Conservation (phyloP, 2,888 invertebrate species). For the Labia minor region DNA sequence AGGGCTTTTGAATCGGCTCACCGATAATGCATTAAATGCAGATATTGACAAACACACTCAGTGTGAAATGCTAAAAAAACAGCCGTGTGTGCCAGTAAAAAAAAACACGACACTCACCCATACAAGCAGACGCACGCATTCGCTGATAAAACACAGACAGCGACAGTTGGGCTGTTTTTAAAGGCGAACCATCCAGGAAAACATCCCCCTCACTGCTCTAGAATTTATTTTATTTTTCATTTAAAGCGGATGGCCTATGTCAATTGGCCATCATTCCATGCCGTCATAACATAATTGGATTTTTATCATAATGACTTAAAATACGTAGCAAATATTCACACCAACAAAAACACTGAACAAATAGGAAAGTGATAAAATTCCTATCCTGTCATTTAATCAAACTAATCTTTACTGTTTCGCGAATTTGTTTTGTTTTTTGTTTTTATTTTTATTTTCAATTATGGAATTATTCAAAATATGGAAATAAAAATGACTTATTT, state of each 20-base stretch:
- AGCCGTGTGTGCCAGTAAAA: neutral
- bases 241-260: neutral
- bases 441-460: too few relatives aligned
- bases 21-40: slow-evolving; percentile 7
- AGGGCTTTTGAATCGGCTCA: slow-evolving; percentile 13
- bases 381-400: too few relatives aligned
- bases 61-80: slow-evolving; percentile 7
- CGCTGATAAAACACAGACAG: slow-evolving; percentile 7
- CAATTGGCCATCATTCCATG: too few relatives aligned
- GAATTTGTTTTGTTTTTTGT: too few relatives aligned
- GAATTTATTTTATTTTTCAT: slow-evolving; percentile 2
- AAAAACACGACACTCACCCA: neutral
- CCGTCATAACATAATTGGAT: too few relatives aligned
- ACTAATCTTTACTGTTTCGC: too few relatives aligned
- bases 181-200: neutral
- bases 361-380: too few relatives aligned
- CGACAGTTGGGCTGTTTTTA: slow-evolving; percentile 13
- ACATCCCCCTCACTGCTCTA: neutral
- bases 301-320: too few relatives aligned
- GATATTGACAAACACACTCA: slow-evolving; percentile 4
- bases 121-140: neutral
- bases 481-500: too few relatives aligned
- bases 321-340: too few relatives aligned
- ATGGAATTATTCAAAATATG: too few relatives aligned
- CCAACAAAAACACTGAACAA: too few relatives aligned